Conservation (phyloP, 2,888 invertebrate species). For the Acanthosepion lycidas region DNA sequence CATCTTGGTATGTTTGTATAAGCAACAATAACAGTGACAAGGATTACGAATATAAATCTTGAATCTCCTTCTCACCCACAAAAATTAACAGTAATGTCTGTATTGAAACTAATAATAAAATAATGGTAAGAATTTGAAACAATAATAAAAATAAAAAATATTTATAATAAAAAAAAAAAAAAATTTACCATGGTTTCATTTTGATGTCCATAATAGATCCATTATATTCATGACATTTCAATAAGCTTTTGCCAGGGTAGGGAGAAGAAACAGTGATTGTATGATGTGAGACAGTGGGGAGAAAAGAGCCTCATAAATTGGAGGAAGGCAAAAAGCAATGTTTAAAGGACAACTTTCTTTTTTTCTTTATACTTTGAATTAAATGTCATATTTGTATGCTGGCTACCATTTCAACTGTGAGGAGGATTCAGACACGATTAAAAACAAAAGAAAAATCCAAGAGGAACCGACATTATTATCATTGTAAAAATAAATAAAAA, state of each 20-base stretch:
- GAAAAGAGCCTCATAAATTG: background rate
- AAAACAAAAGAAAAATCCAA: background rate
- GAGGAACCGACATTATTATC: no score
- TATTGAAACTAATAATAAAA: no score
- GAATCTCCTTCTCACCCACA: no score
- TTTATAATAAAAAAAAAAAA: no score
- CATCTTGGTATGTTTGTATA: no score
- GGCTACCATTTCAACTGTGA: background rate
- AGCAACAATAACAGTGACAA: no score
- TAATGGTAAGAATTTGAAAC: no score
- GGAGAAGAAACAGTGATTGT: background rate
- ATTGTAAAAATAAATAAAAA: no score
- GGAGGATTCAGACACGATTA: background rate
- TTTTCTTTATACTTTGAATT: background rate
- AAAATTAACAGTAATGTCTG: no score
- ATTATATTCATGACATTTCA: background rate
- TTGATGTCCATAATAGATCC: constrained; percentile 16
- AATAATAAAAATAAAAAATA: no score
- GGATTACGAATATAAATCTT: no score
- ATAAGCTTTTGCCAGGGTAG: background rate
- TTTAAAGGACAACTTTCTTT: background rate
- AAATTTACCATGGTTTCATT: background rate
- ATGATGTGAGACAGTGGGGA: background rate
- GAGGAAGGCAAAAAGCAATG: background rate
- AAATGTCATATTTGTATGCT: background rate